Base-by-base conservation (phyloP, 2,797 vertebrate genomes). In the Crocidura indochinensis region DNA sequence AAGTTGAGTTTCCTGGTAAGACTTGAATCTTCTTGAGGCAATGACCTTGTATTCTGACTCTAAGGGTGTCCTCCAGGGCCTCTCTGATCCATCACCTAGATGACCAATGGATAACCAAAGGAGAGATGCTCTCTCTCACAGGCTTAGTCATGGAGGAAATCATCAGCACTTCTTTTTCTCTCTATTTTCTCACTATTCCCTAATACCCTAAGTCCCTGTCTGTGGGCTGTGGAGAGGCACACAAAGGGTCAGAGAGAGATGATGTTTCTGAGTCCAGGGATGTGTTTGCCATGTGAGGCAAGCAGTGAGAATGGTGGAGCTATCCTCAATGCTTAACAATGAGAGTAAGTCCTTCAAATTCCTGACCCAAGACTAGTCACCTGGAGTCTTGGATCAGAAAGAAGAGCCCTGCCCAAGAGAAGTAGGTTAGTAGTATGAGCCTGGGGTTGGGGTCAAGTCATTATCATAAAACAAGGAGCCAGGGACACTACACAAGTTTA, bases 391-490 rank as follows among this genome's bases (percentile, higher is more conserved):
- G 83, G n/a, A 10, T 31, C 83, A 47, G 1, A 1, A 46, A 67
- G 20, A 74, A 73, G 73, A 84, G 10, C 77, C 88, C 84, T 84
- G 80, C 60, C 88, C 26, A 47, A 67, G 80, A 74, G 69, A 82
- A 77, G 27, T 29, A 88, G 92, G 73, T 88, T 72, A 83, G 88
- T 62, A 67, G 53, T 31, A 0, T 1, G 71, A 67, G 8, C 86
- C 44, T 79, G 51, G 29, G 4, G 29, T 38, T 65, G 86, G 80
- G 86, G 65, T 87, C 91, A 91, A 90, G 79, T 72, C 75, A 73
- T 87, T 67, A 84, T 26, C 56, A 60, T 60, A 60, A 60, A 20
- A 60, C 15, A 60, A 22, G 19, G 17, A 20, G 19, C 56, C 56
- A 60, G 19, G 56, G 56, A 60, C 56, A 60, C 22, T 20, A 60